Conservation (phyloP, 1,140 invertebrate species). For the Sinella curviseta region DNA sequence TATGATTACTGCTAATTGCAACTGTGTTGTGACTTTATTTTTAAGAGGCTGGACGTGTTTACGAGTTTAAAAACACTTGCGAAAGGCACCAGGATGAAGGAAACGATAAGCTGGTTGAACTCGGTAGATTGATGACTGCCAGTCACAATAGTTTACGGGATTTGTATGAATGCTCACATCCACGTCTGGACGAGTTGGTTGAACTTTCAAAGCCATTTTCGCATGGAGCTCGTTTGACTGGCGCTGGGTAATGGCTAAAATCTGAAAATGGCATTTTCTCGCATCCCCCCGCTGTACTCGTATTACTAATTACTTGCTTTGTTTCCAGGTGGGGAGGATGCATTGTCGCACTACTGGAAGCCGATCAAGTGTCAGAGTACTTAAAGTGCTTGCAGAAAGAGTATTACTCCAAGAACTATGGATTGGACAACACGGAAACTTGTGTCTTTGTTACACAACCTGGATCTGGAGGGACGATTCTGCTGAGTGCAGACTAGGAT, state of each 20-base stretch:
- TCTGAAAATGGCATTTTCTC: conserved; percentile 6
- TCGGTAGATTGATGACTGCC: conserved; percentile 83
- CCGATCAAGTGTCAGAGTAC: conserved; percentile 58
- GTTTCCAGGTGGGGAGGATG: conserved; percentile 88
- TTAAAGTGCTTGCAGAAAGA: conserved; percentile 69
- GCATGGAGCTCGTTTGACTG: conserved; percentile 85
- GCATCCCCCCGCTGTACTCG: too few relatives aligned
- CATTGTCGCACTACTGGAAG: conserved; percentile 76
- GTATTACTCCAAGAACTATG: conserved; percentile 65
- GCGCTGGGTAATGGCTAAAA: conserved; percentile 73
- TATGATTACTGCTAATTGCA: too few relatives aligned
- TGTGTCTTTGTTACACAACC: conserved; percentile 66
- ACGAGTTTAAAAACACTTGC: conserved; percentile 71
- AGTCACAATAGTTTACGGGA: conserved; percentile 83
- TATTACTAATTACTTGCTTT: conserved; percentile 11
- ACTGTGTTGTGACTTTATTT: too few relatives aligned
- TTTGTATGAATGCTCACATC: conserved; percentile 92
- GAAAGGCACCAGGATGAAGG: conserved; percentile 61
- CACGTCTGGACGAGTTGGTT: conserved; percentile 81
- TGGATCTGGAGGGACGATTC: conserved; percentile 60
- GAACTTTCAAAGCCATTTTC: conserved; percentile 69
- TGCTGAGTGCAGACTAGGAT: background rate
- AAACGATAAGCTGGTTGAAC: conserved; percentile 56
- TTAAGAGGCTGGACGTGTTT: conserved; percentile 76
- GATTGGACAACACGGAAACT: conserved; percentile 53